phyloP scores from a whole-genome alignment of 2,113 vertebrate genomes.

The Peucedramus taeniatus region DNA sequence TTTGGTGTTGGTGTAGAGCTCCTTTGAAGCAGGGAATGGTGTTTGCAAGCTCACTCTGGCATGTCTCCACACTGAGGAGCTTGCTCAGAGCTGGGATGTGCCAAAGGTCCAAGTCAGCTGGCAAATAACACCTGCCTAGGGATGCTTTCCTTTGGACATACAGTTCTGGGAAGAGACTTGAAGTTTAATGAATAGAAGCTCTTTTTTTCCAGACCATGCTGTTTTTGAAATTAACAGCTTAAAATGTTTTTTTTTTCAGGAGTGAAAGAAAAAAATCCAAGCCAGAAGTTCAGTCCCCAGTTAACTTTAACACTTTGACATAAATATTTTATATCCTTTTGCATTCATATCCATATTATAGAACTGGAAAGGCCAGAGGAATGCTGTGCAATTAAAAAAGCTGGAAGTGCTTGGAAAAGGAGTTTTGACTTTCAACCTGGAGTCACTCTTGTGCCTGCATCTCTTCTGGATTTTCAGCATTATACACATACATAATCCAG shows the following conservation, averaged over 20 bases:
- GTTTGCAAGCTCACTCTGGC: neutral
- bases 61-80: accelerated
- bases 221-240: neutral
- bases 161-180: neutral
- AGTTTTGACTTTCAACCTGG: neutral
- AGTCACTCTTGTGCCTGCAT: neutral
- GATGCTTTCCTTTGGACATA: neutral
- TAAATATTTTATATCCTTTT: neutral
- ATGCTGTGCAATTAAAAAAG: neutral
- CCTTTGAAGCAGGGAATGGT: neutral
- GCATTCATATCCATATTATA: neutral
- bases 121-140: neutral
- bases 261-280: neutral
- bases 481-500: accelerated
- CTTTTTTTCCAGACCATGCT: neutral
- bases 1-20: neutral
- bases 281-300: neutral
- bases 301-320: neutral
- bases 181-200: neutral
- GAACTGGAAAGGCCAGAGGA: neutral
- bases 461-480: neutral
- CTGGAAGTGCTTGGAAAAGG: neutral
- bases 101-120: neutral
- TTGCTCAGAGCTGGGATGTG: neutral
- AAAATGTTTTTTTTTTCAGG: neutral